Evolutionary conservation across 2,113 vertebrate genomes (phyloP).

Genomic region (Stercorarius parasiticus): DNA sequence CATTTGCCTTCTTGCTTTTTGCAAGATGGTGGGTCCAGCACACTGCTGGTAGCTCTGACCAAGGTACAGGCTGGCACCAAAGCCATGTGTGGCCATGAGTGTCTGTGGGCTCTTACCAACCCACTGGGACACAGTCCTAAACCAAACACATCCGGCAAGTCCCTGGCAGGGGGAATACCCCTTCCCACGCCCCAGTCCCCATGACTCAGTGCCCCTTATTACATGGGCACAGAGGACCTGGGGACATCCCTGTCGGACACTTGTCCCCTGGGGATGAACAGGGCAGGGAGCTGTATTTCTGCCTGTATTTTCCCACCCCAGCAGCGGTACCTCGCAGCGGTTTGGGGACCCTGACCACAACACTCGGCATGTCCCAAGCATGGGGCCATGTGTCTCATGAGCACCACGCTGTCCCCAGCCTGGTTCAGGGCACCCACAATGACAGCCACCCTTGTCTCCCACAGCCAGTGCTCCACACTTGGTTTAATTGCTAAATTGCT

Average conservation of each 20-base stretch:
- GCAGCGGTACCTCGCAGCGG: background rate
- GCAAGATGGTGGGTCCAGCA: background rate
- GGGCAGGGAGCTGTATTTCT: background rate
- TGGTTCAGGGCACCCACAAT: background rate
- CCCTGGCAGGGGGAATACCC: background rate
- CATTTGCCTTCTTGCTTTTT: background rate
- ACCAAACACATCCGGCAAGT: background rate
- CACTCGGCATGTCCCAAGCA: background rate
- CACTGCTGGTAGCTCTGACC: background rate
- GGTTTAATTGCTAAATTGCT: constrained; percentile 42
- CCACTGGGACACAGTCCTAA: background rate
- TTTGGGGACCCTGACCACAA: background rate
- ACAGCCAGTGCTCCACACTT: background rate
- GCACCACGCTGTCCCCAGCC: background rate
- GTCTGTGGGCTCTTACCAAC: background rate
- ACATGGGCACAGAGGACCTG: background rate
- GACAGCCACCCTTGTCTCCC: background rate
- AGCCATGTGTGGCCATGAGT: background rate
- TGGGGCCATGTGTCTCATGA: rapidly evolving
- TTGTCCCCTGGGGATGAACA: background rate
- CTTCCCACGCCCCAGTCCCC: rapidly evolving
- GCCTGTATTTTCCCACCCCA: background rate
- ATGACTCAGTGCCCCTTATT: rapidly evolving
- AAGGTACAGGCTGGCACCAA: background rate
- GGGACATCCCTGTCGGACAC: background rate